Evolutionary conservation across 2,888 invertebrate genomes (phyloP).

Genomic region (Shargacucullia verbasci): DNA sequence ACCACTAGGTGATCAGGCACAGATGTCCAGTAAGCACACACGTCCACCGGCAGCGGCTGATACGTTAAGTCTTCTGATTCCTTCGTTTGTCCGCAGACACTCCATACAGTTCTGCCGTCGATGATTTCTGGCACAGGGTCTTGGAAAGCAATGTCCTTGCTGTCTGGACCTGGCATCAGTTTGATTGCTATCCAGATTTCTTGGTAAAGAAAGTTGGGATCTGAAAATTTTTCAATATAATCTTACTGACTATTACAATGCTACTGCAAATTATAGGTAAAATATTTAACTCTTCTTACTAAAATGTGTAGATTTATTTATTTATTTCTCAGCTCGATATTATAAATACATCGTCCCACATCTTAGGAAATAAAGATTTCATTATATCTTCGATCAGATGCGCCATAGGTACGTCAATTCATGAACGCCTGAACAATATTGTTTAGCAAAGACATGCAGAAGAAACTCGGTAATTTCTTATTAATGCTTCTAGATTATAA

Average conservation of each 20-base stretch:
- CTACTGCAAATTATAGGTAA: too few species aligned
- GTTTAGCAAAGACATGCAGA: neutral
- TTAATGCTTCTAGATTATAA: too few species aligned
- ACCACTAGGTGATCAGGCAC: conserved; percentile 84
- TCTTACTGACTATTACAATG: too few species aligned
- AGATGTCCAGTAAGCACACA: conserved; percentile 85
- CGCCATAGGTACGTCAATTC: neutral
- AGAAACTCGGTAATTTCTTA: too few species aligned
- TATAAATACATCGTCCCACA: too few species aligned
- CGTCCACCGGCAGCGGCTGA: conserved; percentile 76
- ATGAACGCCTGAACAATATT: neutral
- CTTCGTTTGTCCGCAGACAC: conserved; percentile 79
- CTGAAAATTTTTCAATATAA: conserved; percentile 68
- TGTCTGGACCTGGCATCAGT: conserved; percentile 77
- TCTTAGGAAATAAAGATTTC: too few species aligned
- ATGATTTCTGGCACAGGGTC: conserved; percentile 77
- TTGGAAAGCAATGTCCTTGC: conserved; percentile 79
- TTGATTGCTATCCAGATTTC: conserved; percentile 85
- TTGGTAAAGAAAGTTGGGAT: conserved; percentile 81
- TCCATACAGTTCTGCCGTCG: conserved; percentile 77
- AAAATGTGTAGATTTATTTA: too few species aligned
- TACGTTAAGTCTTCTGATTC: conserved; percentile 77
- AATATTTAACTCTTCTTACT: too few species aligned
- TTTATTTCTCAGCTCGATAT: too few species aligned
- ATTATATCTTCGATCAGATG: too few species aligned